Conservation (phyloP, 2,113 vertebrate species). For the Gymnorhina tibicen region DNA sequence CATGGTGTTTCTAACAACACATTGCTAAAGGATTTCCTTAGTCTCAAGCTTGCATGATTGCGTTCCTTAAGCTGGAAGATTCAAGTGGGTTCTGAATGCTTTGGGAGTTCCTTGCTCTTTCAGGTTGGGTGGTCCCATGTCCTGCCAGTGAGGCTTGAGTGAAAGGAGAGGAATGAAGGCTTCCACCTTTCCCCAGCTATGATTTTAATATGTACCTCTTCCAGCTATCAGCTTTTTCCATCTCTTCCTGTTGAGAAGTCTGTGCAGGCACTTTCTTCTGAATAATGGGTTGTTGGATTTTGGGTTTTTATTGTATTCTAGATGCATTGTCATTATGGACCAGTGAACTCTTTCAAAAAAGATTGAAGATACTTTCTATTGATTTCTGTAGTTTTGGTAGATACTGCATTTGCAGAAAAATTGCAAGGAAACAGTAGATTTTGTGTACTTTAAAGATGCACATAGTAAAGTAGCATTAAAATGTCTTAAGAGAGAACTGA, state of each 20-base stretch:
- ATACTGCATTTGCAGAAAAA: background rate
- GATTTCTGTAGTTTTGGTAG: background rate
- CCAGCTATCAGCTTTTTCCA: background rate
- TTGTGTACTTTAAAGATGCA: background rate
- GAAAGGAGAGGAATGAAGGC: background rate
- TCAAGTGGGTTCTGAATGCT: background rate
- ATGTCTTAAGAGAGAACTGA: background rate
- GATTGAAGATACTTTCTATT: background rate
- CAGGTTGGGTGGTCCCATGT: rapidly evolving
- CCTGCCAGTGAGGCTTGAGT: background rate
- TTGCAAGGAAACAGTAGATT: background rate
- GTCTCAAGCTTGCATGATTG: background rate
- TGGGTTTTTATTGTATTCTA: background rate
- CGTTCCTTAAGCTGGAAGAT: background rate
- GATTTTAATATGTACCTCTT: background rate
- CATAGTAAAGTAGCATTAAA: background rate
- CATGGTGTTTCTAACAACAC: background rate
- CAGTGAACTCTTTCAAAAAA: background rate
- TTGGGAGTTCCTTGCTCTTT: background rate
- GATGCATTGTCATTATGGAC: background rate
- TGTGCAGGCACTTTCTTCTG: background rate
- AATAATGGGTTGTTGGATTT: background rate
- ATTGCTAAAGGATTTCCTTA: background rate
- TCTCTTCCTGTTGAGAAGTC: background rate
- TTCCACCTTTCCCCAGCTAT: background rate